phyloP scores from a whole-genome alignment of 2,797 vertebrate species.

The Bothrops alternatus region DNA sequence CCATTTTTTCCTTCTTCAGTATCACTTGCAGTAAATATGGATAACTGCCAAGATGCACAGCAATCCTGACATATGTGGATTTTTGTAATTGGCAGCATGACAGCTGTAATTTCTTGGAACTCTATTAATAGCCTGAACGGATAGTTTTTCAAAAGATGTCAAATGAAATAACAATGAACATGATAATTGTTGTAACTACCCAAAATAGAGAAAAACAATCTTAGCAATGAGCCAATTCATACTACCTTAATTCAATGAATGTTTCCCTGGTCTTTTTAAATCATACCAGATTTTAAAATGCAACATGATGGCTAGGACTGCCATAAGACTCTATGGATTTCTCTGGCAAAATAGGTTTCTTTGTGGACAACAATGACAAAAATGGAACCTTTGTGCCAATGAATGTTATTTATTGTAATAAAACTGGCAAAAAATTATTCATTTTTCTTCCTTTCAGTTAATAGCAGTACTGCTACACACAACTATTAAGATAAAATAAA shows the following conservation, averaged over 20 bases:
- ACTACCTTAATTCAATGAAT: neutral
- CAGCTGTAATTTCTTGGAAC: constrained; percentile 3
- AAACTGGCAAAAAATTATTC: neutral
- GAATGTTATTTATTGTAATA: neutral
- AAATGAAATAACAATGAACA: neutral
- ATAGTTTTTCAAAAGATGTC: neutral
- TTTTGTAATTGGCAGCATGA: neutral
- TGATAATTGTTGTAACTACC: neutral
- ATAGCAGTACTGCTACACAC: neutral
- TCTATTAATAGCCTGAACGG: neutral
- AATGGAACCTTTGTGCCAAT: neutral
- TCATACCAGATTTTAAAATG: neutral
- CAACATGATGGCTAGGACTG: neutral
- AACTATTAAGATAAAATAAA: neutral
- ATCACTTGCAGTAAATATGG: neutral
- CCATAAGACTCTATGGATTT: neutral
- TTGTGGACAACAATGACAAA: neutral
- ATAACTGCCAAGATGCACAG: neutral
- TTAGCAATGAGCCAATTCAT: neutral
- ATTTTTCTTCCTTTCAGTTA: neutral
- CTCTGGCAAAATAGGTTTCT: neutral
- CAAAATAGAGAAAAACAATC: neutral
- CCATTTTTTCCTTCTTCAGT: neutral
- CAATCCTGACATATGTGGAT: neutral
- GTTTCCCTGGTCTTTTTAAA: neutral